phyloP scores from a whole-genome alignment of 2,888 invertebrate species.

The Agrypnus murinus region DNA sequence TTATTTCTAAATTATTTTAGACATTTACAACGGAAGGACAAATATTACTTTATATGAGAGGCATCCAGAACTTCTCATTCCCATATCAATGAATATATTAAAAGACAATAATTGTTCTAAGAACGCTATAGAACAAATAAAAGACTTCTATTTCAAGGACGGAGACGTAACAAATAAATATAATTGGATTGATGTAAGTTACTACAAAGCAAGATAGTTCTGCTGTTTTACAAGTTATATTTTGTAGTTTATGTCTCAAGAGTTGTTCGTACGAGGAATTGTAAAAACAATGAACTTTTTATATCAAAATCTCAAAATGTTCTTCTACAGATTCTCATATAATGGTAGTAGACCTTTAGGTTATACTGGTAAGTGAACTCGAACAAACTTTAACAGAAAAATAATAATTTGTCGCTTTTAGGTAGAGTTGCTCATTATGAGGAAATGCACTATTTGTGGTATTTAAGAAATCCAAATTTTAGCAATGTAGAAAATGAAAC shows the following conservation, averaged over 20 bases:
- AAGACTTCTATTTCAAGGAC: slow-evolving; percentile 22
- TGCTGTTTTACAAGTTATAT: background rate
- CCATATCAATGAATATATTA: slow-evolving; percentile 32
- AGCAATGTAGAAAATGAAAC: slow-evolving; percentile 9
- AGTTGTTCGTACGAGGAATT: slow-evolving; percentile 37
- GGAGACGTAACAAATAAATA: slow-evolving; percentile 19
- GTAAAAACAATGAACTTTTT: slow-evolving; percentile 24
- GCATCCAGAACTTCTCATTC: slow-evolving; percentile 19
- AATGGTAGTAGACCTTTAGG: slow-evolving; percentile 8
- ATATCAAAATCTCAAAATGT: slow-evolving; percentile 11
- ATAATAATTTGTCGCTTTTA: no score
- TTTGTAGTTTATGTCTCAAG: slow-evolving; percentile 41
- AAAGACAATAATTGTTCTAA: slow-evolving; percentile 1
- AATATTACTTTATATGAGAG: slow-evolving; percentile 22
- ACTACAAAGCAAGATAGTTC: background rate
- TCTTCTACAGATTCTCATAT: slow-evolving; percentile 36
- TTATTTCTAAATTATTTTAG: slow-evolving; percentile 1
- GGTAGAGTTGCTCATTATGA: slow-evolving; percentile 38
- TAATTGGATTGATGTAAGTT: slow-evolving; percentile 38
- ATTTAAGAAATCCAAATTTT: background rate
- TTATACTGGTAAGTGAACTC: slow-evolving; percentile 33
- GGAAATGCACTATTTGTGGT: slow-evolving; percentile 33
- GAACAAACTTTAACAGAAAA: no score
- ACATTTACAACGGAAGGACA: slow-evolving; percentile 13
- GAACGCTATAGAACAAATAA: background rate